Conservation (phyloP, 2,888 invertebrate species). For the Phasia obesa region DNA sequence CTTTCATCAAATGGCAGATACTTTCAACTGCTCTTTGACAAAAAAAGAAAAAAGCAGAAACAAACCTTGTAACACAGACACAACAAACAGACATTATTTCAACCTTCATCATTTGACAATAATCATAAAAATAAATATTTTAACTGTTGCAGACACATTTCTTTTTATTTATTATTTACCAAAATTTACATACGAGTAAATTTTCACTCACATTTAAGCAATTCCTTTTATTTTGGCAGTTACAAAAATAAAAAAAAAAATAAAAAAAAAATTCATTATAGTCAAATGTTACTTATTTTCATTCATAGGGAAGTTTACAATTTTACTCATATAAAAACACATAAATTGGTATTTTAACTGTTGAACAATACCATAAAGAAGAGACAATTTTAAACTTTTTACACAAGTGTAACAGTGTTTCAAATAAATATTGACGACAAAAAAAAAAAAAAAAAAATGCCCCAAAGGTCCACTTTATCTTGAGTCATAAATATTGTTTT, state of each 20-base stretch:
- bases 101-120: slow-evolving; percentile 65
- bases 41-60: not conserved
- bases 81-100: slow-evolving; percentile 14
- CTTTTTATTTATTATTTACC: slow-evolving; percentile 45
- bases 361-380: not conserved
- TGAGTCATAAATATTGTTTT: slow-evolving; percentile 71
- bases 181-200: slow-evolving; percentile 29
- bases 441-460: slow-evolving; percentile 59
- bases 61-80: not conserved
- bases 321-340: slow-evolving; percentile 31
- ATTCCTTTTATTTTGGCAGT: slow-evolving; percentile 45
- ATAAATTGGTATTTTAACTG: slow-evolving; percentile 25
- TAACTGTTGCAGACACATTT: slow-evolving; percentile 69
- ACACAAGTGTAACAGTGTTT: not conserved
- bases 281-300: slow-evolving; percentile 4
- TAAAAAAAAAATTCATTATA: not conserved
- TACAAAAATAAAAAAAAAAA: not conserved
- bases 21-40: slow-evolving; percentile 38
- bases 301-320: not conserved
- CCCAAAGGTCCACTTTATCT: slow-evolving; percentile 73
- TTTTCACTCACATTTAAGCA: slow-evolving; percentile 1
- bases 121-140: slow-evolving; percentile 69
- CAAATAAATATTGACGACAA: slow-evolving; percentile 54
- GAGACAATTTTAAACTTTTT: not conserved
- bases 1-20: slow-evolving; percentile 46